Conservation (phyloP, 2,113 vertebrate species). For the Tragelaphus scriptus region DNA sequence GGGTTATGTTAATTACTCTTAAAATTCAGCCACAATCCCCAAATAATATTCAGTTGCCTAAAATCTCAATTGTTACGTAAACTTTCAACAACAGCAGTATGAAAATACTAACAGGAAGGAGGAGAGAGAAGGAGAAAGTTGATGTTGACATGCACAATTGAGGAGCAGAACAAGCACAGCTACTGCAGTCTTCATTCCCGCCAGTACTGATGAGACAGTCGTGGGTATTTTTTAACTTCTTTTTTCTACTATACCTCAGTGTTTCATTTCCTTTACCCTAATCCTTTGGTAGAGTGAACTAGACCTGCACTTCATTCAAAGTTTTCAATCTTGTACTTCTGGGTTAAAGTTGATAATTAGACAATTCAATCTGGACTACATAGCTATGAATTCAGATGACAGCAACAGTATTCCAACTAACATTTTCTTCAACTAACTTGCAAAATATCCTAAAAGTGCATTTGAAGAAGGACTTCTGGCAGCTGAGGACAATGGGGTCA, state of each 20-base stretch:
- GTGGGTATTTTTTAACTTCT: background rate
- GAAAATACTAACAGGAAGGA: background rate
- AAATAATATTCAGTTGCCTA: background rate
- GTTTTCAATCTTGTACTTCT: background rate
- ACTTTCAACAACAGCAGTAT: background rate
- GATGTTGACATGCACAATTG: background rate
- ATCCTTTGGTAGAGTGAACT: background rate
- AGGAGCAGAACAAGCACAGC: background rate
- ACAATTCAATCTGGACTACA: background rate
- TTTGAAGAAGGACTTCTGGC: background rate
- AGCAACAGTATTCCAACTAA: background rate
- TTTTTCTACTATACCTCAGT: background rate
- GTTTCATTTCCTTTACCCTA: background rate
- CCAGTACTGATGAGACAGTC: background rate
- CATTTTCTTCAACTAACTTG: background rate
- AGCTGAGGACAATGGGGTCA: background rate
- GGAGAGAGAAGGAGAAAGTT: background rate
- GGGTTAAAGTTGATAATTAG: background rate
- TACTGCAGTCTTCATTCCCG: background rate
- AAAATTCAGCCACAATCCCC: background rate
- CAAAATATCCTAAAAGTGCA: background rate
- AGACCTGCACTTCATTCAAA: background rate
- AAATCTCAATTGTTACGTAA: background rate
- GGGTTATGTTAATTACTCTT: background rate
- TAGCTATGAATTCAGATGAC: background rate